Conservation (phyloP, 2,888 invertebrate species). For the Andrena trimmerana region DNA sequence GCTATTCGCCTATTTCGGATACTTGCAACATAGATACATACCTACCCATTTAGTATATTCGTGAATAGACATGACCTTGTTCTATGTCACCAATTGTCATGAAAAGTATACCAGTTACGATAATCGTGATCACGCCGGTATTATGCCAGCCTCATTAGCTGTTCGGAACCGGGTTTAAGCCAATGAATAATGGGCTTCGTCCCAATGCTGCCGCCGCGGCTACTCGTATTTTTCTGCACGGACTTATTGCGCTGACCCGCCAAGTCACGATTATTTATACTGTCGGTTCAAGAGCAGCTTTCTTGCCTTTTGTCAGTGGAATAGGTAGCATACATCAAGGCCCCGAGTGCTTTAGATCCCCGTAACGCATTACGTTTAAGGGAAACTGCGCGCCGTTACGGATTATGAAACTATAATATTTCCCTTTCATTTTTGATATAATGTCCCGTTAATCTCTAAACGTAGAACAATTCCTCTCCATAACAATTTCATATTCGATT, state of each 20-base stretch:
- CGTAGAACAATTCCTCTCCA: not conserved
- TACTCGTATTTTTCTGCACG: constrained; percentile 63
- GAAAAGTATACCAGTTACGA: constrained; percentile 60
- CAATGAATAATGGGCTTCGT: constrained; percentile 72
- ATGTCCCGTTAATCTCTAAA: not conserved
- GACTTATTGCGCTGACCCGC: constrained; percentile 61
- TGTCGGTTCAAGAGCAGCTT: constrained; percentile 57
- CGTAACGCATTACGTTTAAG: constrained; percentile 11
- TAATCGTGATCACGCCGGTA: constrained; percentile 69
- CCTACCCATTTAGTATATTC: constrained; percentile 7
- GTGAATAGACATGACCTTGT: constrained; percentile 15
- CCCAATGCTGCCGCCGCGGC: constrained; percentile 55
- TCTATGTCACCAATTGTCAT: constrained; percentile 43
- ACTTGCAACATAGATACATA: not conserved
- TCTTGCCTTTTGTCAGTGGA: constrained; percentile 61
- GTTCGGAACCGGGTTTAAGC: constrained; percentile 64
- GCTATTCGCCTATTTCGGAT: too few species aligned
- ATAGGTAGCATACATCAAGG: constrained; percentile 48
- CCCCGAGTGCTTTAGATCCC: constrained; percentile 12
- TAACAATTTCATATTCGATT: too few species aligned
- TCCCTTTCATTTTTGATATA: not conserved
- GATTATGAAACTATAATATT: not conserved
- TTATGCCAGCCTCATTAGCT: constrained; percentile 74
- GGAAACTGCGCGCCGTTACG: not conserved
- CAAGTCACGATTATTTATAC: constrained; percentile 68